A percentile compares a stretch with the other conserved stretches of the same genome.
Conservation (phyloP, 2,797 vertebrate species). For the Momotus momota region DNA sequence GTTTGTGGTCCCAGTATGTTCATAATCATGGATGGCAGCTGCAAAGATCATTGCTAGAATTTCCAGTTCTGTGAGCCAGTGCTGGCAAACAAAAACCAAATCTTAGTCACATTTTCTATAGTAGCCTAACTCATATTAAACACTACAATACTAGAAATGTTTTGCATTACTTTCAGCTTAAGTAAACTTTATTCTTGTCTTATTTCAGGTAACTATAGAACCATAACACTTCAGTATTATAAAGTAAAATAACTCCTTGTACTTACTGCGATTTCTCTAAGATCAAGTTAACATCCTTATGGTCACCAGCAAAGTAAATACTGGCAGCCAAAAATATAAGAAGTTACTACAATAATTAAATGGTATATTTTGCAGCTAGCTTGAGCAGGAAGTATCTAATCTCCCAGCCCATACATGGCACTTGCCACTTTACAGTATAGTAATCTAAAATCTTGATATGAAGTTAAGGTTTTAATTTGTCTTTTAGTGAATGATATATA, state of each 20-base stretch:
- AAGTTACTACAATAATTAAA: not conserved
- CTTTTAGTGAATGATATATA: not conserved
- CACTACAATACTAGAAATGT: not conserved
- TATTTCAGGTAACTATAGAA: not conserved
- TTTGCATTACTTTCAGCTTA: not conserved
- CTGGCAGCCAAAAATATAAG: not conserved
- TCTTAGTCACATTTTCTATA: not conserved
- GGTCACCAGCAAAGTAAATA: not conserved
- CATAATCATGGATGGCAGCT: constrained; percentile 96
- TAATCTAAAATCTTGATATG: not conserved
- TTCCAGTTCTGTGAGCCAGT: constrained; percentile 99
- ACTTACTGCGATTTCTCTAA: not conserved
- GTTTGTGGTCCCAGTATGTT: constrained; percentile 98
- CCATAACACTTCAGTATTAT: not conserved
- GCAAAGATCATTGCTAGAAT: constrained; percentile 98
- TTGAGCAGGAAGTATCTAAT: not conserved
- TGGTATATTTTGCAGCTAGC: not conserved
- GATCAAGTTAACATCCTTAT: not conserved
- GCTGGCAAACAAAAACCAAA: constrained; percentile 80
- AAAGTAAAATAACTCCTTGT: not conserved
- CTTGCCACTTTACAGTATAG: not conserved
- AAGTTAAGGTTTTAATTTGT: not conserved
- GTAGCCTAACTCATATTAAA: not conserved
- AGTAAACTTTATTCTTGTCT: not conserved
- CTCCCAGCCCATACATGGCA: not conserved